Base-by-base conservation (phyloP, 2,888 invertebrate species). In the Vesta saturnalis region DNA sequence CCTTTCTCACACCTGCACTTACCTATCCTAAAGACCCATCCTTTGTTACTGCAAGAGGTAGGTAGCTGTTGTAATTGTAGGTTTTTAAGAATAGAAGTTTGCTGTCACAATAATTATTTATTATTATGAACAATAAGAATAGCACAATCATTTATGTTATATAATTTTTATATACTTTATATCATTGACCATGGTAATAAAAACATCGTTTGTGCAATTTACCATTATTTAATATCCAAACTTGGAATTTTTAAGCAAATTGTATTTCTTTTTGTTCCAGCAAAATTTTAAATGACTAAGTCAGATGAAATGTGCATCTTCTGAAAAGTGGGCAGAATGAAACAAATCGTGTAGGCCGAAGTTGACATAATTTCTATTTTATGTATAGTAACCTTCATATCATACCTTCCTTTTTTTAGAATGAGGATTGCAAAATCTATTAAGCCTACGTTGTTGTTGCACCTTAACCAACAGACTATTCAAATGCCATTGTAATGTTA, bases 1-100 rank as follows among this genome's bases (percentile, higher is more conserved):
- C 72, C 72, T 74, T 74, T 74, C 74, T 74, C 74, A 74, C 74
- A 74, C 74, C 74, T 74, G 72, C 72, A 72, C 67, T 69, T 67
- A 71, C 74, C 74, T 70, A 71, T 70, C 74, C 72, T 70, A 70
- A 35, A 56, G 56, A 66, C 68, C 72, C 64, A 72, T 71, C 72
- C 72, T 70, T 72, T 65, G 55, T 62, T 69, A 63, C 61, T 60
- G 57, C 60, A 65, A 49, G 67, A 62, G 69, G 52, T 54, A 35
- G 57, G 64, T 54, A 65, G 71, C 69, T 69, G 65, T 59, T 65
- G 65, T 57, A 71, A 73, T 56, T 47, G 39, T 62, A 62, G 67
- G 67, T 64, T 67, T 67, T n/a, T n/a, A n/a, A n/a, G n/a, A n/a
- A n/a, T n/a, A n/a, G n/a, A n/a, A n/a, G n/a, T n/a, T 56, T 56